phyloP scores from a whole-genome alignment of 2,113 vertebrate species.

The Onychorhynchus coronatus region DNA sequence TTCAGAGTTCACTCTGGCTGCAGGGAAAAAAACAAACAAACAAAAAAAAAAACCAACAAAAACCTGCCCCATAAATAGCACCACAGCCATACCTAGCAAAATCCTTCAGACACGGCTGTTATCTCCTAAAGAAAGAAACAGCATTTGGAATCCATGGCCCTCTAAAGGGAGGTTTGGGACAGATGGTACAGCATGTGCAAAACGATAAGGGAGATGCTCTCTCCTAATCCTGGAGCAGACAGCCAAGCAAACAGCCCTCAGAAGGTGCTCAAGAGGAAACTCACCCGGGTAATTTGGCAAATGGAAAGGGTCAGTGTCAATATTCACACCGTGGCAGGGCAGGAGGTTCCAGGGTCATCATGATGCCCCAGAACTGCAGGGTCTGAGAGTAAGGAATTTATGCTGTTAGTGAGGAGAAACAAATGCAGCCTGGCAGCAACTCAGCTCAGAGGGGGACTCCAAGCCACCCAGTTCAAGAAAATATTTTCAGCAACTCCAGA shows the following conservation, averaged over 20 bases:
- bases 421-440: not conserved
- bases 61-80: not conserved
- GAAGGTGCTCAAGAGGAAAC: slow-evolving; percentile 40
- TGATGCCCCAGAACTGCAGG: not conserved
- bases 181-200: slow-evolving; percentile 71
- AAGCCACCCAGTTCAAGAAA: not conserved
- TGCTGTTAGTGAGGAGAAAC: not conserved
- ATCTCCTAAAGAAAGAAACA: slow-evolving; percentile 51
- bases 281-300: not conserved
- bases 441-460: not conserved
- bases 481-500: not conserved
- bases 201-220: slow-evolving; percentile 66
- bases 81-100: not conserved
- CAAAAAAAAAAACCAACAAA: not conserved
- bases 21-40: too few relatives aligned
- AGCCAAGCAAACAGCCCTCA: not conserved
- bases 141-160: slow-evolving; percentile 50
- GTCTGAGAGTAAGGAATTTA: not conserved
- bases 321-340: not conserved
- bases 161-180: slow-evolving; percentile 65
- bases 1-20: not conserved
- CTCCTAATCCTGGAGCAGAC: slow-evolving; percentile 38
- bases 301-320: not conserved
- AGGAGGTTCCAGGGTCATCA: slow-evolving; percentile 21
- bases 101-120: not conserved